Conservation (phyloP, 1,140 invertebrate genomes). For the Drosophila ironensis region DNA sequence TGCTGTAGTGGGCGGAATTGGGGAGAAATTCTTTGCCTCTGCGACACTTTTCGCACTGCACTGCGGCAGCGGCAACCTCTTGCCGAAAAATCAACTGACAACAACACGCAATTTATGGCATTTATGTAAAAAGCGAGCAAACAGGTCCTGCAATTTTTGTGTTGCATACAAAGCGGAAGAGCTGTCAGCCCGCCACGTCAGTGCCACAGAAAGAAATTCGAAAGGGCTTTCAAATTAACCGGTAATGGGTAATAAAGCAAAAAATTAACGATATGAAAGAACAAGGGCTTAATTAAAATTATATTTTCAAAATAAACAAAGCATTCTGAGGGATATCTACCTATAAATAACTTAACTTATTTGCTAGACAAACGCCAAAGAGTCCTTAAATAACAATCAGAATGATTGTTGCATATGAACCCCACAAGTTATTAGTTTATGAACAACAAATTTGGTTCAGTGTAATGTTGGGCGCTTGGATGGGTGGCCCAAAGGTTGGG, state of each 20-base stretch:
- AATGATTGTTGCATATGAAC: too few relatives aligned
- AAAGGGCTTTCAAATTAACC: too few relatives aligned
- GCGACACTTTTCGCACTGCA: constrained; percentile 45
- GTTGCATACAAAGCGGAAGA: constrained; percentile 51
- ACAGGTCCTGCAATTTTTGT: constrained; percentile 43
- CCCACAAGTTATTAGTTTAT: too few relatives aligned
- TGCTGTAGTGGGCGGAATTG: neutral
- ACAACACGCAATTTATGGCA: constrained; percentile 66
- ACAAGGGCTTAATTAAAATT: too few relatives aligned
- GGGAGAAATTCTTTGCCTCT: constrained; percentile 16
- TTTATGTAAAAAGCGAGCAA: constrained; percentile 56
- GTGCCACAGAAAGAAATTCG: neutral
- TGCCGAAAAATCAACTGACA: constrained; percentile 55
- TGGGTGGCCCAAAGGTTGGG: neutral
- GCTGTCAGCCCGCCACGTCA: constrained; percentile 47
- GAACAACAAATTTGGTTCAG: too few relatives aligned
- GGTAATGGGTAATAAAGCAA: neutral
- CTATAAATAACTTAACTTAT: too few relatives aligned
- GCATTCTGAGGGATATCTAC: too few relatives aligned
- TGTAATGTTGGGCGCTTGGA: too few relatives aligned
- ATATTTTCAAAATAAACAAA: too few relatives aligned
- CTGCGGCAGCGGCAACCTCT: constrained; percentile 22
- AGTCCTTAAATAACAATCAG: too few relatives aligned
- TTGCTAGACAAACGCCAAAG: too few relatives aligned
- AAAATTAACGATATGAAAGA: too few relatives aligned